Conservation (phyloP, 2,888 invertebrate species). For the Sphinx pinastri region DNA sequence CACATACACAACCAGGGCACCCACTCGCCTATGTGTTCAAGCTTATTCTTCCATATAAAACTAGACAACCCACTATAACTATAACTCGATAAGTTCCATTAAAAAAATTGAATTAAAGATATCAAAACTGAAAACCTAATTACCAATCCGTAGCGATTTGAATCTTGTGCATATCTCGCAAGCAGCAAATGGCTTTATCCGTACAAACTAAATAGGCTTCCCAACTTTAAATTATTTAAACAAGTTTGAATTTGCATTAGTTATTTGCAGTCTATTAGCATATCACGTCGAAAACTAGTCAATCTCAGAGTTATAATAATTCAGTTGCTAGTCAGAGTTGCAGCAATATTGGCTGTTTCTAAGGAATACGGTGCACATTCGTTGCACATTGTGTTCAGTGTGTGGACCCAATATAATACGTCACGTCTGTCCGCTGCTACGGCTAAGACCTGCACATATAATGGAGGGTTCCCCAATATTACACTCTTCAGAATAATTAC, state of each 20-base stretch:
- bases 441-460: slow-evolving; percentile 53
- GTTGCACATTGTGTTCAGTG: slow-evolving; percentile 59
- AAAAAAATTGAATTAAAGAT: neutral
- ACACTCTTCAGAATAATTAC: slow-evolving; percentile 40
- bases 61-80: neutral
- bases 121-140: slow-evolving; percentile 1
- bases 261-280: slow-evolving; percentile 32
- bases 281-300: slow-evolving; percentile 26
- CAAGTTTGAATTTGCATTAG: slow-evolving; percentile 24
- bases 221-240: slow-evolving; percentile 13
- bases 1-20: too few species aligned
- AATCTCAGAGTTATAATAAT: slow-evolving; percentile 25
- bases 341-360: neutral
- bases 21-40: too few species aligned
- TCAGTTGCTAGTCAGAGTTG: neutral
- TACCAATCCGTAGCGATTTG: neutral
- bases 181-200: slow-evolving; percentile 11
- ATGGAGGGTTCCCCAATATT: slow-evolving; percentile 57
- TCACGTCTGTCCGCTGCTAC: slow-evolving; percentile 55
- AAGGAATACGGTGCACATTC: slow-evolving; percentile 53
- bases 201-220: slow-evolving; percentile 17
- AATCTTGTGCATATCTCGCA: neutral
- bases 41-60: neutral
- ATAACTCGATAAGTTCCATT: too few species aligned
- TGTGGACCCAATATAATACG: slow-evolving; percentile 60